Conservation (phyloP, 2,113 vertebrate species). For the Clarias magur region DNA sequence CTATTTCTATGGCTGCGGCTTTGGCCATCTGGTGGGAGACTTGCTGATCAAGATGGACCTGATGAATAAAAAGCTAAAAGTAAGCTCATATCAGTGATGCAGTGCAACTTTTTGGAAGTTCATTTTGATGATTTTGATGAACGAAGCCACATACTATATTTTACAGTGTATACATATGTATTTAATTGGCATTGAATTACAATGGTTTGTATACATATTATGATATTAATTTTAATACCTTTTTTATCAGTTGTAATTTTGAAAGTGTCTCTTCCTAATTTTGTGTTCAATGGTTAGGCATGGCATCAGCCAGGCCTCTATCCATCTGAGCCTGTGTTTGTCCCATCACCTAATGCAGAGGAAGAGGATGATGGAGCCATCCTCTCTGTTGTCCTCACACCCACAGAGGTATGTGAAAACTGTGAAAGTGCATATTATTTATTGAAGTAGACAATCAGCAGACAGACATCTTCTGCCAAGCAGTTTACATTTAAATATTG, state of each 20-base stretch:
- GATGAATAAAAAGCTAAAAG: conserved; percentile 83
- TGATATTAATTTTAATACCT: neutral
- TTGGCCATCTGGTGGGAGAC: conserved; percentile 84
- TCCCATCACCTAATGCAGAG: conserved; percentile 76
- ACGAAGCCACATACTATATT: neutral
- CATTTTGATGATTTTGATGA: neutral
- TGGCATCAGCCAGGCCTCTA: conserved; percentile 86
- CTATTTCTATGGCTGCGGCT: conserved; percentile 90
- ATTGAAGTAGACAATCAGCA: neutral
- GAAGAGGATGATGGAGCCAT: conserved; percentile 88
- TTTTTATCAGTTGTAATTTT: neutral
- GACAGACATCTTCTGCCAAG: neutral
- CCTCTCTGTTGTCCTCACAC: conserved; percentile 86
- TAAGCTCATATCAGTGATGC: conserved; percentile 51
- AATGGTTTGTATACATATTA: neutral
- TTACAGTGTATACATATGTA: neutral
- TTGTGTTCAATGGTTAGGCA: conserved; percentile 66
- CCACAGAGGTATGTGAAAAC: conserved; percentile 74
- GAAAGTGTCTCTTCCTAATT: neutral
- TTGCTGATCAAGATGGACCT: conserved; percentile 89
- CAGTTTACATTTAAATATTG: neutral
- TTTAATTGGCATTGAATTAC: neutral
- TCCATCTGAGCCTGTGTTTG: conserved; percentile 91
- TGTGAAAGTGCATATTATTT: neutral
- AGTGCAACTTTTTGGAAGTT: neutral